Evolutionary conservation across 2,888 invertebrate genomes (phyloP).

Genomic region (Melinaea menophilus): DNA sequence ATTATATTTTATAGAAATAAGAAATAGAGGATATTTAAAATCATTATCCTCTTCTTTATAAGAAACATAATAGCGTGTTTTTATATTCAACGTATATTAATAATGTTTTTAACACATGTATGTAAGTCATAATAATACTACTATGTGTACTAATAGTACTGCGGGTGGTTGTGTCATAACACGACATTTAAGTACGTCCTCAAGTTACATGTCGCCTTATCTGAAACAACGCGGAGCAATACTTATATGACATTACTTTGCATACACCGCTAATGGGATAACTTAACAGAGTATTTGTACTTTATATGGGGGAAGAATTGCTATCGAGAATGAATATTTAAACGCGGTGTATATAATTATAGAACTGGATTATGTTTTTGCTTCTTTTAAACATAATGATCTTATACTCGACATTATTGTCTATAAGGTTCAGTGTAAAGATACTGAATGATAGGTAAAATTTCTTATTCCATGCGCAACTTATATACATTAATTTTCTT

Average conservation of each 20-base stretch:
- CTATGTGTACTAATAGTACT: background rate
- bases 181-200: conserved; percentile 19
- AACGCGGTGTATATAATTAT: background rate
- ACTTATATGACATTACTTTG: conserved; percentile 23
- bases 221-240: conserved; percentile 21
- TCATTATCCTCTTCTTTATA: no score
- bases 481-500: no score
- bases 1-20: no score
- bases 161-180: background rate
- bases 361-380: background rate
- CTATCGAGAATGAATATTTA: conserved; percentile 2
- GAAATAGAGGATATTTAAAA: no score
- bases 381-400: no score
- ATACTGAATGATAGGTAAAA: no score
- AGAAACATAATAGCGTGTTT: no score
- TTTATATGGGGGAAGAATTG: conserved; percentile 10
- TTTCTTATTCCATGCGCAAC: no score
- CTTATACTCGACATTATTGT: no score
- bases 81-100: no score
- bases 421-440: no score
- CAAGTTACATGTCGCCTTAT: conserved; percentile 26
- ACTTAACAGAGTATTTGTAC: conserved; percentile 18
- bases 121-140: background rate
- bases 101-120: background rate
- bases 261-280: conserved; percentile 21